Evolutionary conservation across 2,797 vertebrate species (phyloP), one percentile per base, ranked within the genome.

Genomic region (Notolepis coatsorum): DNA sequence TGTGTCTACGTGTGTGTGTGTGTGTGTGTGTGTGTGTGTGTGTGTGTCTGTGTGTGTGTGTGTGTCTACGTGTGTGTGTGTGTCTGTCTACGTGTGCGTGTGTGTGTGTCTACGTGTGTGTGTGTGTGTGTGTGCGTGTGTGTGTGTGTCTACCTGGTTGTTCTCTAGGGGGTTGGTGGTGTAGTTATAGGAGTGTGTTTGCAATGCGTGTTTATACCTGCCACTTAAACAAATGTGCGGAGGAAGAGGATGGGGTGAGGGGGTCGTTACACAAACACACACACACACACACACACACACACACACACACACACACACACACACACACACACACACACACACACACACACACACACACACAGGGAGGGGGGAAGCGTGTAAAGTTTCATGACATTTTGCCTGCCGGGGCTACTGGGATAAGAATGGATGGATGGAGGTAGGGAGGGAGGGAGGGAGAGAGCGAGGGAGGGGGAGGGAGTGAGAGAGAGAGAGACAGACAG

Each of bases 381-480:
- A 49, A 47, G 39, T 79, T 67, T 67, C 50, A 48, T 60, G 65
- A 77, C 46, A 61, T 79, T 68, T 59, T 48, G 67, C 61, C 67
- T 70, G 61, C 53, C 62, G 42, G 6, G 39, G 23, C 60, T 42
- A 18, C 50, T 13, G 35, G 33, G 47, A 64, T 33, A 13, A 35
- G 33, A 35, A 35, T 35, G 33, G n/a, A 35, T 13, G n/a, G 9
- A 35, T 1, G 13, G 6, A 35, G 10, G n/a, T 9, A 35, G 53
- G 43, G 41, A 27, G 49, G 39, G 33, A 21, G 15, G 33, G 65
- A 73, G 50, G 43, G 58, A 55, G 59, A 47, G 58, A 56, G 28
- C 18, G 27, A 25, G 12, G 47, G 65, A 70, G 37, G 33, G 7
- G 20, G 15, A 25, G 38, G 27, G n/a, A 50, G 65, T 24, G 25